Evolutionary conservation across 2,797 vertebrate species (phyloP).

Genomic region (Apogon hyalosoma): DNA sequence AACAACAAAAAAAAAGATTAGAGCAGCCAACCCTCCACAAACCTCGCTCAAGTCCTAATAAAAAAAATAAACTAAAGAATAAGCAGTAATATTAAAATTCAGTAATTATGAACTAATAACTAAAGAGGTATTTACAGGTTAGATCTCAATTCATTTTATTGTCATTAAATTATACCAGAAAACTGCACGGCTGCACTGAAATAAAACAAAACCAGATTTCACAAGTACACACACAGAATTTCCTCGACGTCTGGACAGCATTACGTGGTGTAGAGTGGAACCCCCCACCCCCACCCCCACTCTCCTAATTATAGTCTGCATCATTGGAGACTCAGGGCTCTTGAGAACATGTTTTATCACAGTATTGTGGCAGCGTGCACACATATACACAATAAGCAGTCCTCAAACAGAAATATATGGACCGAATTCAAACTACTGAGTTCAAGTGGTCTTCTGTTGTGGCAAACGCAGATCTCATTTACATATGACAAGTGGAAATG

Average conservation of each 20-base stretch:
- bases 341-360: conserved; percentile 66
- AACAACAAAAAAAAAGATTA: too few relatives aligned
- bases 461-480: conserved; percentile 54
- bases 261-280: conserved; percentile 61
- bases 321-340: conserved; percentile 61
- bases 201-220: conserved; percentile 70
- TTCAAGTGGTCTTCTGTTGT: conserved; percentile 54
- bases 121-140: conserved; percentile 30
- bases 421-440: conserved; percentile 47
- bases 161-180: conserved; percentile 54
- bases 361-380: conserved; percentile 49
- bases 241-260: conserved; percentile 75
- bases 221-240: conserved; percentile 60
- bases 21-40: too few relatives aligned
- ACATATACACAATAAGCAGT: conserved; percentile 27
- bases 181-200: conserved; percentile 51
- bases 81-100: background rate
- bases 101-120: conserved; percentile 16
- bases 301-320: conserved; percentile 70
- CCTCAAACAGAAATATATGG: conserved; percentile 39
- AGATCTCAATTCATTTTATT: conserved; percentile 44
- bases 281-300: conserved; percentile 24
- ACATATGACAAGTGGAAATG: conserved; percentile 44
- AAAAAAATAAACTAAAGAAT: background rate
- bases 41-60: too few relatives aligned